Evolutionary conservation across 2,113 vertebrate genomes (phyloP).

Genomic region (Caranx melampygus): DNA sequence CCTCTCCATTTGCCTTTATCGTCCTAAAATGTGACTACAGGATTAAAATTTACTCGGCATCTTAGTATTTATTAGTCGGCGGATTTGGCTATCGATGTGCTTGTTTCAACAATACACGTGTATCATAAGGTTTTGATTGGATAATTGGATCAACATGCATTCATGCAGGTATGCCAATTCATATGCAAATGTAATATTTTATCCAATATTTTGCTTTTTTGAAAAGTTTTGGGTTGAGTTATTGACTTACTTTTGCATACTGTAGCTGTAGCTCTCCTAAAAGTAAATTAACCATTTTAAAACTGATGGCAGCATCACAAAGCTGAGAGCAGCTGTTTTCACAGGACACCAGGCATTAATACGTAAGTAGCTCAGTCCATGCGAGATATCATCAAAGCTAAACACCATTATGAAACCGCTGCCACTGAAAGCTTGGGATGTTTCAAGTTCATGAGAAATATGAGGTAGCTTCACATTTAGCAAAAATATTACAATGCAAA

Average conservation of each 20-base stretch:
- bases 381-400: neutral
- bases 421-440: neutral
- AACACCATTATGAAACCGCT: neutral
- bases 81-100: neutral
- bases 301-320: neutral
- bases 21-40: slow-evolving; percentile 30
- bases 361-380: neutral
- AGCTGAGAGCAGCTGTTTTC: neutral
- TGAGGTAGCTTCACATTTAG: neutral
- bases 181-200: neutral
- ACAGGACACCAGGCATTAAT: neutral
- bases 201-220: too few species aligned
- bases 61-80: neutral
- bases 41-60: slow-evolving; percentile 10
- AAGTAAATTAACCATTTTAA: neutral
- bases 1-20: slow-evolving; percentile 73
- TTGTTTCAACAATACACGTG: neutral
- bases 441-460: slow-evolving; percentile 11
- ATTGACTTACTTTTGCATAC: too few species aligned
- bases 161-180: neutral
- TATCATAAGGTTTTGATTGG: neutral
- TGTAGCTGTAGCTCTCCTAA: neutral
- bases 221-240: too few species aligned
- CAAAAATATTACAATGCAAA: neutral
- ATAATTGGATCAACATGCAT: slow-evolving; percentile 1